These are phyloP conservation scores for Drosophila ustulata DNA, from an alignment of 2,888 invertebrate species.

Conservation along the genomic window DNA sequence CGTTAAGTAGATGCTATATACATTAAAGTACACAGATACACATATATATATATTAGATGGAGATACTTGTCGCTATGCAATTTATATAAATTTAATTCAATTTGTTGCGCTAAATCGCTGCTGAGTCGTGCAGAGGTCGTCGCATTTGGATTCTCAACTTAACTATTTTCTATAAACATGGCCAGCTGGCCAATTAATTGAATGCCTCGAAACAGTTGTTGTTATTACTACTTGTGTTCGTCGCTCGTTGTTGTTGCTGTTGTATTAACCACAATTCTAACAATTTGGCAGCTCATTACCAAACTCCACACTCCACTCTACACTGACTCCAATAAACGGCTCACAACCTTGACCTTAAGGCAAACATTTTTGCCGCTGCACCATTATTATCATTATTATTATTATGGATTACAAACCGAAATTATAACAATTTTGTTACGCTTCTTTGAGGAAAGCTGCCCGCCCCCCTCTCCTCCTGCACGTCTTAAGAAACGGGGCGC, in stretches of 20 bases:
- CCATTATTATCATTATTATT: conserved; percentile 62
- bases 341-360: conserved; percentile 78
- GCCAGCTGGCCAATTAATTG: conserved; percentile 67
- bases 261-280: conserved; percentile 67
- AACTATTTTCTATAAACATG: conserved; percentile 55
- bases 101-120: conserved; percentile 75
- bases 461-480: background rate
- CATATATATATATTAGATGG: conserved; percentile 27
- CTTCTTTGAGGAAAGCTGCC: conserved; percentile 76
- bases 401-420: conserved; percentile 69
- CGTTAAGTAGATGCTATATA: conserved; percentile 16
- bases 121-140: conserved; percentile 63
- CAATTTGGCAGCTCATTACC: conserved; percentile 80
- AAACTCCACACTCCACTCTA: conserved; percentile 30
- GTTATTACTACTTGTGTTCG: conserved; percentile 3
- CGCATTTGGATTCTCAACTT: conserved; percentile 60
- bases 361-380: conserved; percentile 39
- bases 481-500: conserved; percentile 29
- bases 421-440: conserved; percentile 82
- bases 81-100: conserved; percentile 80
- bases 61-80: conserved; percentile 65
- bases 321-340: conserved; percentile 65
- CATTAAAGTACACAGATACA: conserved; percentile 2
- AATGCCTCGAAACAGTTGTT: conserved; percentile 40
- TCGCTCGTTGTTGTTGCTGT: conserved; percentile 4